Base-by-base conservation (phyloP, 92 coral and sea anemone species). In the Umimayanthus chanpuru region DNA sequence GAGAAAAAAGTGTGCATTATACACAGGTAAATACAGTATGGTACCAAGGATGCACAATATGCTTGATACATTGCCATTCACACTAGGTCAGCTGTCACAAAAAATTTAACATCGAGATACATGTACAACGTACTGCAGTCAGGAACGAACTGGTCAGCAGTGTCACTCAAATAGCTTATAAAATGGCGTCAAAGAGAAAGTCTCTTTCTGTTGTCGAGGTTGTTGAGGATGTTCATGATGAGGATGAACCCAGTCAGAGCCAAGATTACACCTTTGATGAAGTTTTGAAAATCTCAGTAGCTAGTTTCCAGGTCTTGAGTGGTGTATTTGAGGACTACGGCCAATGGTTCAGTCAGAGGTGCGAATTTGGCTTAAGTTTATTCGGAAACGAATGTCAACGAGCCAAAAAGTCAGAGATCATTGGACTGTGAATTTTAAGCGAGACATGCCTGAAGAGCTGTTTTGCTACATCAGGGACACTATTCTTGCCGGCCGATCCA, bases 381-480 rank as follows among this genome's bases (percentile, higher is more conserved):
- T 93, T 47, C 49, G 87, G 26, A 89, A 93, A 79, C 87, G 90
- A 74, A 86, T 93, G 89, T 53, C 86, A 43, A 83, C 89, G 21
- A 86, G 53, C 72, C 96, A 90, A 81, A 81, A 73, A 79, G 91
- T 91, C 18, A 79, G 85, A 65, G 88, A 89, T 86, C 96, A 93
- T 12, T 93, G 96, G 94, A 53, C 89, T 49, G 88, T 93, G n/a
- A 91, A 91, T 30, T 55, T 88, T 38, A 93, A 87, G 83, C 92
- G 94, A 65, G 94, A 91, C 86, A 67, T 93, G 9, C 92, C 88
- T 4, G 85, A 91, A 76, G 84, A 91, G 77, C 85, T 91, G 68
- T 91, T 89, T 58, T 72, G 50, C 25, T 55, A 36, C 73, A 68
- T 91, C 53, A 78, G 90, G 86, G 88, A 86, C 72, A 88, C 92